Base-by-base conservation (phyloP, 2,797 vertebrate species). In the Falco peregrinus region DNA sequence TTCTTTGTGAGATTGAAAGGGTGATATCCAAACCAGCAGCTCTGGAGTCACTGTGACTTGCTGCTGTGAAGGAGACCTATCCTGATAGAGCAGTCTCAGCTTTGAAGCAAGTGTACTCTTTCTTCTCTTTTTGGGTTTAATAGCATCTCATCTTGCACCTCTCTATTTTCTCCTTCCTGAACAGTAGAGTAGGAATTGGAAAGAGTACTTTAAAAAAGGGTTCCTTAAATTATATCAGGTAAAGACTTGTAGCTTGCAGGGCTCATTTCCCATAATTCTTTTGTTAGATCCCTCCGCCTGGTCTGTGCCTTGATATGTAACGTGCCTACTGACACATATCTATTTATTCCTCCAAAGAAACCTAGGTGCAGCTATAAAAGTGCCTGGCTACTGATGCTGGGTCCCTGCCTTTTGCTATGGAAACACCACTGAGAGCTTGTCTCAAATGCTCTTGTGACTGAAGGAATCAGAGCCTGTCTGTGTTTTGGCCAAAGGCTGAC, bases 1-100 rank as follows among this genome's bases (percentile, higher is more conserved):
- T 96, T 95, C 96, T 94, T 87, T 93, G 88, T 11, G 31, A 90
- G 93, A 95, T 92, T 95, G 92, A 92, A 90, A 87, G 68, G 50
- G 33, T 91, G 92, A 95, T 96, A 96, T 68, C 75, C 81, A 95
- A 96, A 95, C 50, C 90, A 87, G 70, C 56, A 96, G 75, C 68
- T 96, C 29, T 86, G 86, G 89, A 94, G 81, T 70, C 64, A 87
- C 50, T 90, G 51, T 70, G 73, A 50, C 82, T 84, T 92, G 75
- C 61, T 85, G 50, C 13, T 87, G 60, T 86, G 69, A 87, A 57
- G 88, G 74, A 94, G 57, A 83, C n/a, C 64, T 81, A 6, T 68
- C 70, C 80, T 89, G 71, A 45, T 57, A 64, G 64, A 89, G 80
- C 39, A 82, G 45, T 31, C 48, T 86, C 43, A 76, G 67, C 53